Evolutionary conservation across 2,113 vertebrate species (phyloP), one percentile per base, ranked within the genome.

Genomic region (Chlamydotis undulata): DNA sequence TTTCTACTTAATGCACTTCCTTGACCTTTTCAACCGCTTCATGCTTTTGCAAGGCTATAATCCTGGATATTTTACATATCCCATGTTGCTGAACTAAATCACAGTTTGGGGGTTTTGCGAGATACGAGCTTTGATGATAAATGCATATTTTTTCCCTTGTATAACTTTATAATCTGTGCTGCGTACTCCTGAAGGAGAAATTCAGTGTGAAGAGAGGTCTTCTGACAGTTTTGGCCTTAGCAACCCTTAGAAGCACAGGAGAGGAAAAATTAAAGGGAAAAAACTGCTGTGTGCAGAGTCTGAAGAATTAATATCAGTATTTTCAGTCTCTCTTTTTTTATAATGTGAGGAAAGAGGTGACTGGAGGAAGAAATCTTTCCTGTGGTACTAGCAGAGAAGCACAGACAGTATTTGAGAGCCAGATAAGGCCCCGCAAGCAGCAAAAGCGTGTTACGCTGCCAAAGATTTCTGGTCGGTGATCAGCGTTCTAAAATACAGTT

Each of bases 181-280:
- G 49, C 80, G 76, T 47, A 55, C 4, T 89, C 60, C 68, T 93
- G 73, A 87, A 90, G 89, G 83, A 81, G 73, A 86, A 85, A 87
- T 65, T 63, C 56, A 55, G 19, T 71, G 73, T 92, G 90, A 96
- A 94, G 85, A 90, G 75, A 88, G 71, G 64, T 93, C 84, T 87
- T 87, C 35, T 84, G 90, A 75, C 79, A 86, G 73, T 75, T 93
- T 63, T 92, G 85, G 88, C 94, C 86, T 81, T 71, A 93, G 73
- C 64, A 77, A 64, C 79, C 65, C 84, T 80, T 71, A 61, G 45
- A 91, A 79, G 63, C 55, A 65, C 35, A 65, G 68, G 71, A 94
- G 67, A 69, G 24, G 59, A 85, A 71, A 77, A 89, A 94, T 82
- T 90, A 90, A 93, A 94, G 71, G 52, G 23, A 92, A 35, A 35